A percentile compares a stretch with the other conserved stretches of the same genome.
Conservation (phyloP, 2,888 invertebrate species). For the Philopedon plagiatum region DNA sequence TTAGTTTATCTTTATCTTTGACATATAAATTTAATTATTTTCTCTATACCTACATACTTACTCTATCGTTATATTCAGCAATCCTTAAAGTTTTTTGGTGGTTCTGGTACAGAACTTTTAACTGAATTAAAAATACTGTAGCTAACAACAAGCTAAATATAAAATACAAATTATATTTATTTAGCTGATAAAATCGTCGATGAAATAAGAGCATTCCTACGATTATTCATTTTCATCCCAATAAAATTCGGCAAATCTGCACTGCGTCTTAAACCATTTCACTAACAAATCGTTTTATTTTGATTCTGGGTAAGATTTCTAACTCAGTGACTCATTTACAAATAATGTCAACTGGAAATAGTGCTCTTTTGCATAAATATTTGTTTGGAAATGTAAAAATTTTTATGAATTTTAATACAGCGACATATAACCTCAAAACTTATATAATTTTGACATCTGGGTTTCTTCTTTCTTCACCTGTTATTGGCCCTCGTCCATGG, state of each 20-base stretch:
- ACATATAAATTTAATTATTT: no score
- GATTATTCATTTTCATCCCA: constrained; percentile 44
- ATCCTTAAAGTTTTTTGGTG: constrained; percentile 59
- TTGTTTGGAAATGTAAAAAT: no score
- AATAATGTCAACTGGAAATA: background rate
- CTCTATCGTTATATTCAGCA: constrained; percentile 56
- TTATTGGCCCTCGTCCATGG: no score
- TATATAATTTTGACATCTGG: background rate
- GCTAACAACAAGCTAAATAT: constrained; percentile 57
- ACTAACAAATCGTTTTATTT: background rate
- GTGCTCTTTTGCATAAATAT: background rate
- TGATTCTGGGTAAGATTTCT: background rate
- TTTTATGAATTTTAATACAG: no score
- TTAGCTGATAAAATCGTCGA: constrained; percentile 55
- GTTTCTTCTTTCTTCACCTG: no score
- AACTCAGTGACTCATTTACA: background rate
- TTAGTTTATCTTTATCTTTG: no score
- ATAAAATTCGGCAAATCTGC: background rate
- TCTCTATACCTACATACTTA: constrained; percentile 43
- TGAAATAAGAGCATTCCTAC: constrained; percentile 57
- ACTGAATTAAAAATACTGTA: constrained; percentile 57
- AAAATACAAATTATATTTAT: constrained; percentile 58
- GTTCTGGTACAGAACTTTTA: constrained; percentile 58
- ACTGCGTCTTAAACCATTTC: background rate
- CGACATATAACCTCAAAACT: constrained; percentile 13